phyloP scores from a whole-genome alignment of 2,797 vertebrate genomes.

The Oreortyx pictus region DNA sequence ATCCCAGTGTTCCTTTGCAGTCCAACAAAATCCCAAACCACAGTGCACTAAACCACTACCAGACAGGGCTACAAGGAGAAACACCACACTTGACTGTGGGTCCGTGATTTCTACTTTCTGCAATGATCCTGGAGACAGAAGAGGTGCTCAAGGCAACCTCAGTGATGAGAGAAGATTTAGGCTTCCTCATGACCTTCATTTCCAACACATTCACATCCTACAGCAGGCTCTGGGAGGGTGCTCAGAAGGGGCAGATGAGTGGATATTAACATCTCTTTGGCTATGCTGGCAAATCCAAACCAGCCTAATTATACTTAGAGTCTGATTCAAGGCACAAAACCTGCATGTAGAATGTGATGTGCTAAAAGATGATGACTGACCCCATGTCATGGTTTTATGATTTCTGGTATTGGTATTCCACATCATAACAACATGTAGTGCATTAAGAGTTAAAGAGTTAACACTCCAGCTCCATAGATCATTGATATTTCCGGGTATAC shows the following conservation, averaged over 20 bases:
- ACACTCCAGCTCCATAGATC: too few relatives aligned
- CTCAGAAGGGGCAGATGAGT: background rate
- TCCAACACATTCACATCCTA: background rate
- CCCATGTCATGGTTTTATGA: too few relatives aligned
- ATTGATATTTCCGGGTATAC: too few relatives aligned
- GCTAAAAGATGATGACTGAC: background rate
- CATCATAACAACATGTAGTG: too few relatives aligned
- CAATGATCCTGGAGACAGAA: background rate
- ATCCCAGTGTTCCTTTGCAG: background rate
- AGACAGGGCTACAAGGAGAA: background rate
- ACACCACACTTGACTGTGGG: background rate
- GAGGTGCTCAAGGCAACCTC: background rate
- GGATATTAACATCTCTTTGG: background rate
- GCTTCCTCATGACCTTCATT: background rate
- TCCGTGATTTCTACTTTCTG: background rate
- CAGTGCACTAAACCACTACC: background rate
- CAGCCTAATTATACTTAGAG: background rate
- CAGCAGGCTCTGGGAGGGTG: fast-evolving
- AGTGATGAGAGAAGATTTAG: background rate
- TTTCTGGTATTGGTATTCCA: too few relatives aligned
- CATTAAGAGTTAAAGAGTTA: too few relatives aligned
- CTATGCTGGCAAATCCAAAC: background rate
- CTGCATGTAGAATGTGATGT: background rate
- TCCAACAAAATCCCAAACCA: background rate
- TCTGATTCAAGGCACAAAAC: background rate